phyloP scores from a whole-genome alignment of 1,140 invertebrate genomes.

The Diorhabda sublineata region DNA sequence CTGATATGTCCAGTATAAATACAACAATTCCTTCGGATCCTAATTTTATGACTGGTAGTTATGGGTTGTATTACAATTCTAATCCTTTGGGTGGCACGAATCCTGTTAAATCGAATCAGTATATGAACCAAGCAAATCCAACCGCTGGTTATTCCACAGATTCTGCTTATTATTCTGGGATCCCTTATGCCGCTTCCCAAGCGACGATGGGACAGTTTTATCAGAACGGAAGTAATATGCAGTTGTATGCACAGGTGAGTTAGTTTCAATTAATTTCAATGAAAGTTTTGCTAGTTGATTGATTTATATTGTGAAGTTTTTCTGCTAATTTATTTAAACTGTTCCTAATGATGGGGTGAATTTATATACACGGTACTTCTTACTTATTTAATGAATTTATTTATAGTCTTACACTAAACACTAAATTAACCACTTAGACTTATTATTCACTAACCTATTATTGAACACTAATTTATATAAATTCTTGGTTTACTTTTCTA shows the following conservation, averaged over 20 bases:
- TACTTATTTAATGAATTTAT: no score
- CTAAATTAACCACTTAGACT: no score
- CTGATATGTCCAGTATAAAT: slow-evolving; percentile 13
- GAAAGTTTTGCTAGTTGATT: no score
- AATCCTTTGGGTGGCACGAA: not conserved
- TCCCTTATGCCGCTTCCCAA: not conserved
- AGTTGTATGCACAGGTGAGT: not conserved
- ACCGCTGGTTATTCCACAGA: not conserved
- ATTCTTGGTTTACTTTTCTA: no score
- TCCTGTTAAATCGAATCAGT: not conserved
- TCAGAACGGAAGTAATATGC: not conserved
- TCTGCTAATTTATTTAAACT: no score
- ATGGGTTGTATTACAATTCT: not conserved
- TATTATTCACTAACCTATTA: no score
- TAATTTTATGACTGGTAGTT: not conserved
- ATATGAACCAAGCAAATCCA: not conserved
- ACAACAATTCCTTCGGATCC: not conserved
- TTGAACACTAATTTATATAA: no score
- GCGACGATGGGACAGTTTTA: not conserved
- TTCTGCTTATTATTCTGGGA: not conserved
- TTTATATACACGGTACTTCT: no score
- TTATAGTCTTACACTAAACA: no score
- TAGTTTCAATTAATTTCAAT: not conserved
- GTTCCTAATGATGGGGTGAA: no score
- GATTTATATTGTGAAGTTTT: no score